Conservation (phyloP, 2,797 vertebrate species). For the Ceyx erithaca region DNA sequence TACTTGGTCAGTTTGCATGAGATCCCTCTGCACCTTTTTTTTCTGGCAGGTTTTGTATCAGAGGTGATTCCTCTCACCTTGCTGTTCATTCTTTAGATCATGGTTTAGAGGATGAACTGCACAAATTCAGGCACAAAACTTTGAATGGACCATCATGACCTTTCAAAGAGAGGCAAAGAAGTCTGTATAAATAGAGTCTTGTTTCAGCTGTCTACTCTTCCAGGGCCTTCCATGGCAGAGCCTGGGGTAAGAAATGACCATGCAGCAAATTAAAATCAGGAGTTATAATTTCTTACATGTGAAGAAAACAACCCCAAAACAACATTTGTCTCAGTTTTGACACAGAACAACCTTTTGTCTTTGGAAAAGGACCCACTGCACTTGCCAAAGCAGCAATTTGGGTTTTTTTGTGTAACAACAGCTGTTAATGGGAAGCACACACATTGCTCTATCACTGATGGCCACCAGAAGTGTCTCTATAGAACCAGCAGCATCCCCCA, state of each 20-base stretch:
- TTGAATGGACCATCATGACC: fast-evolving
- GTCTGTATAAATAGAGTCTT: not conserved
- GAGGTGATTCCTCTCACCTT: not conserved
- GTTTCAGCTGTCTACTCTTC: not conserved
- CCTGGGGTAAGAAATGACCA: not conserved
- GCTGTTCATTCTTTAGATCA: not conserved
- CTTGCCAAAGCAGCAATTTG: constrained; percentile 9
- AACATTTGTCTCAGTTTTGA: not conserved
- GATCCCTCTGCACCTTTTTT: not conserved
- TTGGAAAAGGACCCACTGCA: not conserved
- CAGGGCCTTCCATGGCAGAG: not conserved
- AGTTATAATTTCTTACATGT: not conserved
- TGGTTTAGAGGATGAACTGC: not conserved
- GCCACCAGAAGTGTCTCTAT: not conserved
- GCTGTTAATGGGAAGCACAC: constrained; percentile 10
- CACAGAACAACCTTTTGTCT: not conserved
- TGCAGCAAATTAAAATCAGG: not conserved
- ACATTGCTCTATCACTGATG: not conserved
- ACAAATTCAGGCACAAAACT: not conserved
- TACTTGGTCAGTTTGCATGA: not conserved
- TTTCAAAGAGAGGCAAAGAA: not conserved
- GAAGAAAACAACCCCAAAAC: not conserved
- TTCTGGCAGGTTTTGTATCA: not conserved
- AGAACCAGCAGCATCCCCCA: not conserved
- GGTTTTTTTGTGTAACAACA: constrained; percentile 54